Evolutionary conservation across 2,888 invertebrate genomes (phyloP).

Genomic region (Gryllus longicercus): DNA sequence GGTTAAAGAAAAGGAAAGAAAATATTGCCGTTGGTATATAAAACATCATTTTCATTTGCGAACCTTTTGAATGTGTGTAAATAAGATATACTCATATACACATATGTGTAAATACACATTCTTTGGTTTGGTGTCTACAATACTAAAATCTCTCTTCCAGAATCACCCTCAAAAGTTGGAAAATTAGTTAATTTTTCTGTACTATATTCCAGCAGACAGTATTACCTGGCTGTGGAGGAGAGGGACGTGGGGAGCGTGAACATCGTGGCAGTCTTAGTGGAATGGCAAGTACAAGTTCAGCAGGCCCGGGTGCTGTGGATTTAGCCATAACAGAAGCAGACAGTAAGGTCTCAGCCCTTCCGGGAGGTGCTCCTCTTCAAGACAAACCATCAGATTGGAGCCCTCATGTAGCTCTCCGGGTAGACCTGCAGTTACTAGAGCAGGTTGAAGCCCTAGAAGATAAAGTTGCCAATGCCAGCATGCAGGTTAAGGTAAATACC

Average conservation of each 20-base stretch:
- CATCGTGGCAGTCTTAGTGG: conserved; percentile 9
- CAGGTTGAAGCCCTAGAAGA: conserved; percentile 86
- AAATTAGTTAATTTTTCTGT: too few species aligned
- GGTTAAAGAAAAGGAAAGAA: too few species aligned
- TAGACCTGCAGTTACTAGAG: conserved; percentile 74
- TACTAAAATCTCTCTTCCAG: too few species aligned
- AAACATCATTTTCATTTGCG: too few species aligned
- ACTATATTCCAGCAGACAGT: background rate
- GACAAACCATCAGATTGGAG: conserved; percentile 57
- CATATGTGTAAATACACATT: too few species aligned
- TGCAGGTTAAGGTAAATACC: conserved; percentile 70
- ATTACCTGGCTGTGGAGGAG: background rate
- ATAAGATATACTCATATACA: too few species aligned
- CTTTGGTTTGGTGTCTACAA: too few species aligned
- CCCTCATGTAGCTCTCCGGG: conserved; percentile 68
- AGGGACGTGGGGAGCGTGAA: background rate
- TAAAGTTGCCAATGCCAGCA: conserved; percentile 79
- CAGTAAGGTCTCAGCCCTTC: conserved; percentile 37
- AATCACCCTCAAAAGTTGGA: too few species aligned
- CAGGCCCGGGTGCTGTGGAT: conserved; percentile 45
- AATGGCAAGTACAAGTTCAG: background rate
- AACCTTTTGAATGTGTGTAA: too few species aligned
- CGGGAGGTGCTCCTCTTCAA: conserved; percentile 49
- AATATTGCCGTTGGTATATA: too few species aligned
- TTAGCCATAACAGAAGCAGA: conserved; percentile 48